These are phyloP conservation scores for Limnephilus lunatus DNA, from an alignment of 2,888 invertebrate genomes.

Conservation along the genomic window DNA sequence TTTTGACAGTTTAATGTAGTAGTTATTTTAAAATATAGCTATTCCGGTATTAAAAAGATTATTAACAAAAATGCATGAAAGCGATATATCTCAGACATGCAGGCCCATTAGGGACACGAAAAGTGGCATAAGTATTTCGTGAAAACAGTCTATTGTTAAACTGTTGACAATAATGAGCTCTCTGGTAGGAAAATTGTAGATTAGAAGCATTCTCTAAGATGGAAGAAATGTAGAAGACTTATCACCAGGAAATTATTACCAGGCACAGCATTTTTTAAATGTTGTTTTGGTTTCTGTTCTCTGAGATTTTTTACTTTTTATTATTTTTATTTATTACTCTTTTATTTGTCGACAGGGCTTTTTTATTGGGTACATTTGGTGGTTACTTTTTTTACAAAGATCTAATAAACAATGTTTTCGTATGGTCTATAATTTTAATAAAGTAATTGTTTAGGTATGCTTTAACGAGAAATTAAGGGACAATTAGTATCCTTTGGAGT, in stretches of 20 bases:
- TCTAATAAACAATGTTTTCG: no score
- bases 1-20: not conserved
- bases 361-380: no score
- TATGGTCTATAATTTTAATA: no score
- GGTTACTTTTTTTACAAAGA: no score
- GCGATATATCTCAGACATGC: not conserved
- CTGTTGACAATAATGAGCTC: slow-evolving; percentile 38
- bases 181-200: slow-evolving; percentile 25
- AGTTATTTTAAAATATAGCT: not conserved
- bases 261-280: no score
- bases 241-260: not conserved
- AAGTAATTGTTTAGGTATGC: no score
- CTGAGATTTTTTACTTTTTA: no score
- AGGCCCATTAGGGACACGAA: slow-evolving; percentile 25
- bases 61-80: not conserved
- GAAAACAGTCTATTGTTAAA: slow-evolving; percentile 13
- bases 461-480: no score
- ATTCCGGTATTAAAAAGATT: not conserved
- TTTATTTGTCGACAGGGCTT: no score
- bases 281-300: no score
- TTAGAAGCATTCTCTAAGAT: not conserved
- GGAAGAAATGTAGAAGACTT: not conserved
- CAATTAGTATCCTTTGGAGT: no score
- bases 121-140: not conserved
- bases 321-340: no score